Percentiles rank a stretch among this genome's conserved stretches.
Evolutionary conservation across 2,797 vertebrate genomes (phyloP).

Genomic region (Champsocephalus gunnari): DNA sequence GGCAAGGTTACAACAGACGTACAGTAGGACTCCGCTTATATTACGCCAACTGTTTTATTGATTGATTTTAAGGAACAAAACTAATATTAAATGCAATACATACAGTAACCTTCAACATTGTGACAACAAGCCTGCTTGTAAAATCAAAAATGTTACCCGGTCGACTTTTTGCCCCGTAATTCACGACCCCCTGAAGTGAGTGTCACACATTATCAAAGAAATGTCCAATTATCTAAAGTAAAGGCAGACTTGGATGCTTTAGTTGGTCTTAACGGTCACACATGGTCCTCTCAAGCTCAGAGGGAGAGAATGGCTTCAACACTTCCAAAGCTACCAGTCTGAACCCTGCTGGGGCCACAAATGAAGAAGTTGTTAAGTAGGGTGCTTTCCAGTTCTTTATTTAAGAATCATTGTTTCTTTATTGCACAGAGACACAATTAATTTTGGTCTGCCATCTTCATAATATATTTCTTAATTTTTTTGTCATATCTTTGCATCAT

Average conservation of each 20-base stretch:
- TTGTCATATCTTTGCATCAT: not conserved
- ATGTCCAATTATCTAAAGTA: conserved; percentile 59
- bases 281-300: conserved; percentile 25
- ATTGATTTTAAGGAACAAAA: conserved; percentile 4
- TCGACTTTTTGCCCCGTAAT: conserved; percentile 8
- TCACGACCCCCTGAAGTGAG: conserved; percentile 11
- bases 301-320: conserved; percentile 24
- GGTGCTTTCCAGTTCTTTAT: conserved; percentile 9
- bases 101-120: not conserved
- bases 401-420: conserved; percentile 13
- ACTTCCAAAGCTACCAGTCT: conserved; percentile 22
- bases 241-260: conserved; percentile 54
- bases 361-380: conserved; percentile 29
- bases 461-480: not conserved
- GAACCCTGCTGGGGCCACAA: conserved; percentile 23
- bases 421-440: conserved; percentile 3
- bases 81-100: not conserved
- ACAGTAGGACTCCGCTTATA: conserved; percentile 3
- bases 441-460: conserved; percentile 12
- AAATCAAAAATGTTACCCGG: conserved; percentile 7
- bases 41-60: conserved; percentile 26
- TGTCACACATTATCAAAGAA: conserved; percentile 42
- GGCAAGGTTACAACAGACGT: conserved; percentile 31
- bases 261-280: conserved; percentile 53
- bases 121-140: conserved; percentile 6